Percentiles rank a stretch among this genome's conserved stretches.
phyloP scores from a whole-genome alignment of 2,888 invertebrate species.

The Melinaea menophilus region DNA sequence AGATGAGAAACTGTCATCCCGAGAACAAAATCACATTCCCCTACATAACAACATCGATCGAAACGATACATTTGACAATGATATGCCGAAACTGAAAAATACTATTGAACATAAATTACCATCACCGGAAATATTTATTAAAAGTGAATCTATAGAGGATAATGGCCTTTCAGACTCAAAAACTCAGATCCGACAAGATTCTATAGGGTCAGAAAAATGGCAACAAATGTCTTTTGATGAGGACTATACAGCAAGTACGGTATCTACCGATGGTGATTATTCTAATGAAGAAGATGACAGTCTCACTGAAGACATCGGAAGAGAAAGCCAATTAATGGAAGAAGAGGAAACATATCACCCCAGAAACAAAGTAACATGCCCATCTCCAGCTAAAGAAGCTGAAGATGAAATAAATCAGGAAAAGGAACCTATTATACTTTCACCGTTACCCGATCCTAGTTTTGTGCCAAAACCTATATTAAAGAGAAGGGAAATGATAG shows the following conservation, averaged over 20 bases:
- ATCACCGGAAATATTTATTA: conserved; percentile 53
- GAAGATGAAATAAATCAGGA: conserved; percentile 75
- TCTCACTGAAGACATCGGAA: conserved; percentile 55
- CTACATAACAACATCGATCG: conserved; percentile 38
- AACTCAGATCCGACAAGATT: conserved; percentile 48
- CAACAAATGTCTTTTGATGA: conserved; percentile 75
- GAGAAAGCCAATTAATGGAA: conserved; percentile 56
- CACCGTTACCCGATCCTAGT: conserved; percentile 82
- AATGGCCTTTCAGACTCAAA: conserved; percentile 35
- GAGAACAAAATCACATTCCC: conserved; percentile 60
- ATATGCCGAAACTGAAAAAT: conserved; percentile 30
- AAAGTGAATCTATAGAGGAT: conserved; percentile 57
- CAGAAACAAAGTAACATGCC: conserved; percentile 67
- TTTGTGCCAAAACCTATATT: conserved; percentile 88
- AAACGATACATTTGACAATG: conserved; percentile 26
- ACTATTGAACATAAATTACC: conserved; percentile 28
- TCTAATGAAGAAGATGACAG: conserved; percentile 60
- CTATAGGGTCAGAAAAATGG: conserved; percentile 64
- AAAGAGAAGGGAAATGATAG: conserved; percentile 77
- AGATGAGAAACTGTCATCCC: conserved; percentile 41
- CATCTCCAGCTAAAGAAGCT: conserved; percentile 48
- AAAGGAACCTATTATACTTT: conserved; percentile 78
- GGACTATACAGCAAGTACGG: conserved; percentile 81
- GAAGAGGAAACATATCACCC: conserved; percentile 85
- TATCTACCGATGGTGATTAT: conserved; percentile 71